phyloP scores from a whole-genome alignment of 1,140 invertebrate species.

The Drosophila guanche region DNA sequence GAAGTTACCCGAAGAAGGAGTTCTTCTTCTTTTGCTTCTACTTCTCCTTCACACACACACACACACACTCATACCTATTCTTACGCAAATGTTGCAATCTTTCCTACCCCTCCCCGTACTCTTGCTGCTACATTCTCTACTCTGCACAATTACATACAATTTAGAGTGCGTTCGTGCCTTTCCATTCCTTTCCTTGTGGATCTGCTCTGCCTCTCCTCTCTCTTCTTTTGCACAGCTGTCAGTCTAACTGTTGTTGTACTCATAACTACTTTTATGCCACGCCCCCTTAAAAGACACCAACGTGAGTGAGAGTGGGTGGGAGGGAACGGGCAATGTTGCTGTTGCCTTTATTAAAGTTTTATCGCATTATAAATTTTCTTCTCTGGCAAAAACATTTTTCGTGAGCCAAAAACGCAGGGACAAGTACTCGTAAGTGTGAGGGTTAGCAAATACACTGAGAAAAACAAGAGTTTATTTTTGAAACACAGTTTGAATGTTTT shows the following conservation, averaged over 20 bases:
- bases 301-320: background rate
- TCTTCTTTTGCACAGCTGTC: slow-evolving; percentile 16
- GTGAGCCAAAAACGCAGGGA: slow-evolving; percentile 70
- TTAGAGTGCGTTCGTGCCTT: slow-evolving; percentile 75
- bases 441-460: too few species aligned
- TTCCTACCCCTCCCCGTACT: slow-evolving; percentile 21
- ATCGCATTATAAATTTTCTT: slow-evolving; percentile 81
- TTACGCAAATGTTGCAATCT: slow-evolving; percentile 47
- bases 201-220: too few species aligned
- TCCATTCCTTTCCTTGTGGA: slow-evolving; percentile 11
- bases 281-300: slow-evolving; percentile 23
- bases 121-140: background rate
- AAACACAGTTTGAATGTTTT: too few species aligned
- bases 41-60: slow-evolving; percentile 25
- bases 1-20: slow-evolving; percentile 58
- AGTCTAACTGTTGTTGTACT: slow-evolving; percentile 74
- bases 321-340: background rate
- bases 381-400: slow-evolving; percentile 69
- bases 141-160: slow-evolving; percentile 78
- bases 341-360: slow-evolving; percentile 81
- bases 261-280: slow-evolving; percentile 76
- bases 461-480: too few species aligned
- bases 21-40: slow-evolving; percentile 19
- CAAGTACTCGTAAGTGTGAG: background rate
- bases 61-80: background rate